These are phyloP conservation scores for Melinaea menophilus DNA, from an alignment of 2,888 invertebrate species.

Conservation along the genomic window DNA sequence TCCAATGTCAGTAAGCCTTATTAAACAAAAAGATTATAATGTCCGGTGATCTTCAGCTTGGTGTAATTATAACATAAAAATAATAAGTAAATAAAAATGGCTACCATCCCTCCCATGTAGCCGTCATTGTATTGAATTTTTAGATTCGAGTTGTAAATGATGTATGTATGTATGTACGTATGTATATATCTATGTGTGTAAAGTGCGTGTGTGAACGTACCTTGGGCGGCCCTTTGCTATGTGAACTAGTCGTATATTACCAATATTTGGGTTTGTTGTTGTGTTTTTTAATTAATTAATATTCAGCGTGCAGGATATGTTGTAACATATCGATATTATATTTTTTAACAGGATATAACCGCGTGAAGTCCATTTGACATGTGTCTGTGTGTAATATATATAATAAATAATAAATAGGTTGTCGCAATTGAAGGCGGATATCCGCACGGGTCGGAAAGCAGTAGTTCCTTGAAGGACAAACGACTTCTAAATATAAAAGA, in stretches of 20 bases:
- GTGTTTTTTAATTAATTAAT: too few species aligned
- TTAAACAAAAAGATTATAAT: background rate
- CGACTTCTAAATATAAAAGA: too few species aligned
- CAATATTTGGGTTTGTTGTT: too few species aligned
- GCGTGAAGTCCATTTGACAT: constrained; percentile 18
- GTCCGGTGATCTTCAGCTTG: background rate
- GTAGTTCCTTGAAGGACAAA: constrained; percentile 12
- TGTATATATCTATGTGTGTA: too few species aligned
- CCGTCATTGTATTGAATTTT: too few species aligned
- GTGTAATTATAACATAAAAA: background rate
- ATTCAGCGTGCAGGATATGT: background rate
- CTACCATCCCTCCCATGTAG: too few species aligned
- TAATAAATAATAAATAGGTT: background rate
- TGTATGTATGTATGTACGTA: too few species aligned
- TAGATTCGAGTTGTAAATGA: too few species aligned
- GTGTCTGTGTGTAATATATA: constrained; percentile 6
- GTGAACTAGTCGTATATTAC: too few species aligned
- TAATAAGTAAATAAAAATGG: background rate
- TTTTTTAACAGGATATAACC: constrained; percentile 10
- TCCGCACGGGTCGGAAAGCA: constrained; percentile 19
- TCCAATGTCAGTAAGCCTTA: constrained; percentile 16
- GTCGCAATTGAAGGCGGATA: constrained; percentile 18
- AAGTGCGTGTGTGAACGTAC: too few species aligned
- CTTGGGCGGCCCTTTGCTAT: too few species aligned
- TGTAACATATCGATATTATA: background rate